Base-by-base conservation (phyloP, 1,140 invertebrate genomes). In the fruit fly (Drosophila melanogaster) region DNA sequence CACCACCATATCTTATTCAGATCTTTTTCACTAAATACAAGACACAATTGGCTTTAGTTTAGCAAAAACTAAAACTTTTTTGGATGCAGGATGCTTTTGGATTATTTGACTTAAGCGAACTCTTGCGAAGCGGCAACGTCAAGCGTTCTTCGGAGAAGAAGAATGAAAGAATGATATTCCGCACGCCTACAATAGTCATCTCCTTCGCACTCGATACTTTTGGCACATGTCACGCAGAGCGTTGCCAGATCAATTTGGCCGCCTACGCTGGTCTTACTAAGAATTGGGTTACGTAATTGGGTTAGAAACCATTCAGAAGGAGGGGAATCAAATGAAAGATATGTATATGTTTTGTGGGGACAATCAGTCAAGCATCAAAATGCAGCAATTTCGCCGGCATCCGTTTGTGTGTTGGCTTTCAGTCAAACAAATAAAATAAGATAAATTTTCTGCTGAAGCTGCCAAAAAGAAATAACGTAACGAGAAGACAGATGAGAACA, bases 301-400 rank as follows among this genome's bases (percentile, higher is more conserved):
- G 35, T 57, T 14, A 22, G 17, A 22, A 37, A 4, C 1, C 3
- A 19, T 22, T 22, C 2, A 2, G 11, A 26, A 33, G 7, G 6
- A 11, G 0, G 8, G 1, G 0, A 24, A 69, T 12, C 17, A 43
- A 43, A 14, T 41, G 4, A 17, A 43, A 56, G 5, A 41, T 8
- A 38, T 14, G n/a, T 15, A 37, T n/a, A 37, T n/a, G 15, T 57
- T 49, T 26, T 7, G 17, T 11, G 59, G 11, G 55, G 61, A 66
- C 81, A 85, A 85, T 85, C 81, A 86, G 81, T 85, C 81, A 85
- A 81, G 81, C 81, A 81, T 85, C 81, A 86, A 85, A 86, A 85
- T 85, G 78, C 74, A 70, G 77, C 67, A 81, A 85, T 84, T 85
- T 71, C 59, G 58, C 37, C 59, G 54, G 59, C 54, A 57, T 41